Conservation (phyloP, 64 coral and sea anemone genomes). For the Dendronephthya gigantea region DNA sequence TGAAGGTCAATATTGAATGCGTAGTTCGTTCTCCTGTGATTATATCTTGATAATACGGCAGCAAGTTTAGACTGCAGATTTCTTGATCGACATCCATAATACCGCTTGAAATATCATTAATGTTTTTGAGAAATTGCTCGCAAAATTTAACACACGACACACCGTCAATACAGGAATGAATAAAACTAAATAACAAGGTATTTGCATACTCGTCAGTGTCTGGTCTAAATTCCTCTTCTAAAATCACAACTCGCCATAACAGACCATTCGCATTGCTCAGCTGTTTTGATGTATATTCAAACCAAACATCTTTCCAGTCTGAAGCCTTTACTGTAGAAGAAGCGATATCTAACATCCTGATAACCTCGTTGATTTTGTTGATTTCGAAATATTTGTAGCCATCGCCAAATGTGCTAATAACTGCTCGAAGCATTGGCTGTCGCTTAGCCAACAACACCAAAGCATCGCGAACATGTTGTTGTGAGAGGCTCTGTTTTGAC, state of each 20-base stretch:
- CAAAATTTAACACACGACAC: background rate
- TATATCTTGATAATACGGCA: background rate
- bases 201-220: background rate
- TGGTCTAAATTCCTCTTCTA: background rate
- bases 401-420: background rate
- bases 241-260: background rate
- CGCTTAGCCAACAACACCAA: background rate
- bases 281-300: background rate
- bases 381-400: background rate
- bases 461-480: too few relatives aligned
- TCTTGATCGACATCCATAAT: background rate
- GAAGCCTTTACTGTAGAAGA: background rate
- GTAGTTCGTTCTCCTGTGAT: background rate
- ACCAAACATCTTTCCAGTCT: background rate
- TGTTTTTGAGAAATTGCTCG: background rate
- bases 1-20: background rate
- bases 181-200: background rate
- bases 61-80: background rate
- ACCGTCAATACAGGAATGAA: background rate
- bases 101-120: background rate
- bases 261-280: background rate
- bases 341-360: background rate
- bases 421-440: background rate
- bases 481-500: too few relatives aligned
- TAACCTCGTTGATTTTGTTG: background rate